Evolutionary conservation across 2,797 vertebrate species (phyloP).

Genomic region (Echeneis naucrates): DNA sequence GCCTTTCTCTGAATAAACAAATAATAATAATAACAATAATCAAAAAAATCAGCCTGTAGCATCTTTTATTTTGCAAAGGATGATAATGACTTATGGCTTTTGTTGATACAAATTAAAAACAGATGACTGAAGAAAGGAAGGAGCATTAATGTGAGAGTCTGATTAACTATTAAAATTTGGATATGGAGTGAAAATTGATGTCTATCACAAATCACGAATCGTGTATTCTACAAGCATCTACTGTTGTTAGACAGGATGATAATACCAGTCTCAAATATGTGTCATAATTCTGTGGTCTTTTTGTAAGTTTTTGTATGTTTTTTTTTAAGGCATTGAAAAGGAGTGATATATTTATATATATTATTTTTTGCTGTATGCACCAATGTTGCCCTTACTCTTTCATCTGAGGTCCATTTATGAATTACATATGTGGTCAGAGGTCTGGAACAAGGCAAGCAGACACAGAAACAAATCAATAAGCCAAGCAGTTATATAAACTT

Average conservation of each 20-base stretch:
- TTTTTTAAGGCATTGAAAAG: not conserved
- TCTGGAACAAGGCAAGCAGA: not conserved
- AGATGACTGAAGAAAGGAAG: slow-evolving; percentile 6
- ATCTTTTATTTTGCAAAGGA: slow-evolving; percentile 1
- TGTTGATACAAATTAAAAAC: slow-evolving; percentile 3
- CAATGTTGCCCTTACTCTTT: not conserved
- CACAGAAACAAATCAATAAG: not conserved
- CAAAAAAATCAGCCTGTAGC: not conserved
- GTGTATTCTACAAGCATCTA: not conserved
- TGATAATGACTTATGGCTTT: not conserved
- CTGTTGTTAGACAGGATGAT: not conserved
- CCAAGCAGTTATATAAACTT: not conserved
- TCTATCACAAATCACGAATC: slow-evolving; percentile 4
- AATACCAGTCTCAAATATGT: not conserved
- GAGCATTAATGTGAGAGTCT: not conserved
- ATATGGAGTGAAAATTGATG: slow-evolving; percentile 1
- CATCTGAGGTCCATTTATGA: not conserved
- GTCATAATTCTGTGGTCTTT: not conserved
- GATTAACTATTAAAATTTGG: slow-evolving; percentile 15
- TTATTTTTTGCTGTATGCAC: slow-evolving; percentile 1
- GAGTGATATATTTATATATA: no score
- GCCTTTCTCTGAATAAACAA: not conserved
- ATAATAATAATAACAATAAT: not conserved
- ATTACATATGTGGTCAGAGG: slow-evolving; percentile 2
- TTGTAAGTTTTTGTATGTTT: no score